Evolutionary conservation across 2,113 vertebrate genomes (phyloP).

Genomic region (Tenebrosternarchus preto): DNA sequence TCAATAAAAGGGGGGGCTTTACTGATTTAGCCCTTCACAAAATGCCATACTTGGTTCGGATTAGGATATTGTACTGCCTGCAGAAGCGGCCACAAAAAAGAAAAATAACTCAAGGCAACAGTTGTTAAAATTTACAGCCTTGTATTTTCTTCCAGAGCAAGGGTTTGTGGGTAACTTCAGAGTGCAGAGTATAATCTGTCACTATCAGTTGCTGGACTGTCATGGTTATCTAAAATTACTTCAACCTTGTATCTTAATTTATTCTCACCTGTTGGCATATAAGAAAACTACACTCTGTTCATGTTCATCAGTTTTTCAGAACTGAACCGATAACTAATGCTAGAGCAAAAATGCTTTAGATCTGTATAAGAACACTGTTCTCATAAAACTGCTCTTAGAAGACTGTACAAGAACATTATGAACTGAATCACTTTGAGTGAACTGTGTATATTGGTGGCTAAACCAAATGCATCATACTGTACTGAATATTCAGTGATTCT

Average conservation of each 20-base stretch:
- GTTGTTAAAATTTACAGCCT: slow-evolving; percentile 3
- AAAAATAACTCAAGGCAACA: background rate
- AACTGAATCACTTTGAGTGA: too few relatives aligned
- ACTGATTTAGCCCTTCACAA: slow-evolving; percentile 11
- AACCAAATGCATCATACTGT: too few relatives aligned
- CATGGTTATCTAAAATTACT: too few relatives aligned
- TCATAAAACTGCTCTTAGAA: too few relatives aligned
- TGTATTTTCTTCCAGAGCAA: background rate
- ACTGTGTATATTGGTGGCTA: too few relatives aligned
- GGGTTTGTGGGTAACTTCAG: background rate
- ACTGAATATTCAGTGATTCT: too few relatives aligned
- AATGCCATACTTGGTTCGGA: slow-evolving; percentile 40
- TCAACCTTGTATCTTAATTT: too few relatives aligned
- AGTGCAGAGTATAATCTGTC: slow-evolving; percentile 5
- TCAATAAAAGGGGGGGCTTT: slow-evolving; percentile 31
- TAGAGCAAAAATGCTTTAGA: too few relatives aligned
- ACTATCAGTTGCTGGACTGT: slow-evolving; percentile 3
- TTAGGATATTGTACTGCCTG: slow-evolving; percentile 11
- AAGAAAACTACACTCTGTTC: too few relatives aligned
- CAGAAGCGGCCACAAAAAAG: slow-evolving; percentile 1
- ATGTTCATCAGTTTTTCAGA: background rate
- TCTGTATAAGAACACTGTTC: too few relatives aligned
- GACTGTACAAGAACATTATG: too few relatives aligned
- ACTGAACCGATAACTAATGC: background rate
- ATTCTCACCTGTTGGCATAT: too few relatives aligned